Evolutionary conservation across 2,888 invertebrate genomes (phyloP), one percentile per base, ranked within the genome.

Genomic region (Galerucella nymphaeae): DNA sequence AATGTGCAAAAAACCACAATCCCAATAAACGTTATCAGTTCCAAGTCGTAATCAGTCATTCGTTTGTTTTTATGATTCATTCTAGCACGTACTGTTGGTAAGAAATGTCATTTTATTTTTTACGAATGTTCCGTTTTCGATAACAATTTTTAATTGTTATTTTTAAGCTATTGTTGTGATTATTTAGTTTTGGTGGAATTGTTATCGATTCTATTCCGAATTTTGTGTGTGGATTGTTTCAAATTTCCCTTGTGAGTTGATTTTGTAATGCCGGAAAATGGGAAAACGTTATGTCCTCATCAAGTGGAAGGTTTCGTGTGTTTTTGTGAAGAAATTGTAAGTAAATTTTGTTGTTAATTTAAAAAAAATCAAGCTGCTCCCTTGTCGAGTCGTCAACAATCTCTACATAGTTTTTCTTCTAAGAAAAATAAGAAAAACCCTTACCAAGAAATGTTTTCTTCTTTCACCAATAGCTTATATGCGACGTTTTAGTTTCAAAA

Each of bases 171-270:
- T 18, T 38, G 42, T 18, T 16, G 61, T n/a, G 61, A 14, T 10
- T 30, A 30, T 61, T 53, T 16, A 8, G 16, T 2, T 16, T 42
- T 18, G 3, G 9, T 41, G 61, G 42, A 61, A 61, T 61, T 30
- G 30, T 16, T 38, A 41, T 61, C 41, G 41, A 41, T 66, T 38
- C 58, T 16, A 42, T 48, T 18, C 20, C 61, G 13, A 68, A 16
- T 59, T 73, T 73, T n/a, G 63, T 70, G 61, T 73, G 73, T 30
- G 66, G 70, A 48, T 70, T 30, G 23, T 66, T 23, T 45, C 59
- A 5, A 45, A 41, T 23, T 20, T 23, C 11, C 30, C n/a, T 16
- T 68, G 68, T 61, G n/a, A n/a, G 50, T 18, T 55, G 50, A n/a
- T 62, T 62, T 57, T 48, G 20, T 59, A 48, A 68, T 67, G 67